Percentiles rank a stretch among this genome's conserved stretches.
These are phyloP conservation scores for Rissa tridactyla DNA, from an alignment of 2,113 vertebrate species.

Conservation along the genomic window DNA sequence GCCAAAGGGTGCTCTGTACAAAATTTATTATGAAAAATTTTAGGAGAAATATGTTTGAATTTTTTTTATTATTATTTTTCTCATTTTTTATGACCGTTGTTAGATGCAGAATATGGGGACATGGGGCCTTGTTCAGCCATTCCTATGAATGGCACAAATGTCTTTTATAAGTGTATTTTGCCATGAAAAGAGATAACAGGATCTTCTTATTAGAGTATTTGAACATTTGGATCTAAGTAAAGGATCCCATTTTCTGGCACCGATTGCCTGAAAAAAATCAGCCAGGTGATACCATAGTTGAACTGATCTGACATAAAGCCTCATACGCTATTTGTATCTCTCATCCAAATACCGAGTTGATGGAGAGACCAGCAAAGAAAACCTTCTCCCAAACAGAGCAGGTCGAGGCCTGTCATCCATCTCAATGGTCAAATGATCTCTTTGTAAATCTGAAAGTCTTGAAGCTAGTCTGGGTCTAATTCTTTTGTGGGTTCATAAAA, in stretches of 20 bases:
- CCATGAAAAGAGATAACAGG: neutral
- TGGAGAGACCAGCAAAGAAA: neutral
- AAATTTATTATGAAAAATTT: neutral
- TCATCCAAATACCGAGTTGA: neutral
- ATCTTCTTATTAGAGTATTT: neutral
- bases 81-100: neutral
- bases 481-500: neutral
- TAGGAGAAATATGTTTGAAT: neutral
- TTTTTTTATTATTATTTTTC: neutral
- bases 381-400: neutral
- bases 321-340: neutral
- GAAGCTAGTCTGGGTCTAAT: neutral
- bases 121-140: neutral
- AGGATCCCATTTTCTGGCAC: neutral
- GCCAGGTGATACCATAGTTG: accelerated
- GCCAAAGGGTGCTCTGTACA: neutral
- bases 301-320: neutral
- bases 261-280: neutral
- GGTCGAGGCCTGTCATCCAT: neutral
- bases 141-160: neutral
- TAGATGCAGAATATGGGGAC: neutral
- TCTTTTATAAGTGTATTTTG: neutral
- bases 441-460: neutral
- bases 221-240: neutral
- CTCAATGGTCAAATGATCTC: neutral